Conservation (phyloP, 1,140 invertebrate genomes). For the Brevipalpus yothersi region DNA sequence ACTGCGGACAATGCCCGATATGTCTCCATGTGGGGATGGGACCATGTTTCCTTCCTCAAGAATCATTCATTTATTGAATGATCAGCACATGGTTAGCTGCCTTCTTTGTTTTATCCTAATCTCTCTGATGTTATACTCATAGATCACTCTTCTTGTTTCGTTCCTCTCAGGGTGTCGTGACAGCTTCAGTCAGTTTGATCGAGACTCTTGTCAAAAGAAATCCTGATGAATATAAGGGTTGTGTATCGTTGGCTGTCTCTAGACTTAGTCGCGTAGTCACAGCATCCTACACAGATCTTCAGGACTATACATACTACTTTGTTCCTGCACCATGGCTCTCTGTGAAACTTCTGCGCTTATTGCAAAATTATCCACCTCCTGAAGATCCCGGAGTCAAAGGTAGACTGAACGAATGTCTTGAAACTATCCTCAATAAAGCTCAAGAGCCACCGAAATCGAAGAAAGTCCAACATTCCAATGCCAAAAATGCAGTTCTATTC, state of each 20-base stretch:
- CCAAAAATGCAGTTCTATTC: slow-evolving; percentile 97
- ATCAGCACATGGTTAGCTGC: slow-evolving; percentile 63
- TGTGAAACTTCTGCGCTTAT: slow-evolving; percentile 77
- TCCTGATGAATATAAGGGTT: slow-evolving; percentile 97
- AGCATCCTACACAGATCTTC: slow-evolving; percentile 88
- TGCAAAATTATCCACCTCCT: slow-evolving; percentile 96
- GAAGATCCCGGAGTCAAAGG: slow-evolving; percentile 59
- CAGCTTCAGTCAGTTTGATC: slow-evolving; percentile 89
- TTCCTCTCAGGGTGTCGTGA: slow-evolving; percentile 54
- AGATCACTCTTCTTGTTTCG: neutral
- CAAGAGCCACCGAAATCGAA: slow-evolving; percentile 99
- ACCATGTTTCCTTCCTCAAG: slow-evolving; percentile 39
- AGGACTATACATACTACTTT: slow-evolving; percentile 99
- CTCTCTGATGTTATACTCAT: neutral
- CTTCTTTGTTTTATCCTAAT: neutral
- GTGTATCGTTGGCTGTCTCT: slow-evolving; percentile 89
- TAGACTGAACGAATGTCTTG: slow-evolving; percentile 86
- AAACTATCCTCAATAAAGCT: slow-evolving; percentile 98
- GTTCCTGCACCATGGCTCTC: slow-evolving; percentile 98
- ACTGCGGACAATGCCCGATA: slow-evolving; percentile 69
- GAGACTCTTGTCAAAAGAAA: slow-evolving; percentile 95
- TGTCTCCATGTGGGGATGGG: slow-evolving; percentile 93
- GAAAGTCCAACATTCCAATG: slow-evolving; percentile 99
- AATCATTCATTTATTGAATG: slow-evolving; percentile 94
- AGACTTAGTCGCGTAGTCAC: slow-evolving; percentile 89